These are phyloP conservation scores for Cromileptes altivelis DNA, from an alignment of 2,113 vertebrate genomes.

Conservation along the genomic window DNA sequence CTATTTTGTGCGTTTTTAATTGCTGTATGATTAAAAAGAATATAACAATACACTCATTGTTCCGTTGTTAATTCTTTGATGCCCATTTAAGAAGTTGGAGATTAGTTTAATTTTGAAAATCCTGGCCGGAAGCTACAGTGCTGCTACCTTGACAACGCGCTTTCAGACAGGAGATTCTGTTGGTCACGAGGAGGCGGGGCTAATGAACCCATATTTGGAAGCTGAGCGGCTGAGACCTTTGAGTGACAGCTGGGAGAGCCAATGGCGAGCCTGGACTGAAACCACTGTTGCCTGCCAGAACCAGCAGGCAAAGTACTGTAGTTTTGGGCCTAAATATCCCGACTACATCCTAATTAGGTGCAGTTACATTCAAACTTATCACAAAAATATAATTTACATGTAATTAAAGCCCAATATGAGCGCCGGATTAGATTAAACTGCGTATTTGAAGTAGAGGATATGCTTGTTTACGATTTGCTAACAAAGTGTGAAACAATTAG, in stretches of 20 bases:
- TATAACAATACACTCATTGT: not conserved
- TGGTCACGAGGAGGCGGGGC: conserved; percentile 59
- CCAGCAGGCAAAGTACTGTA: conserved; percentile 71
- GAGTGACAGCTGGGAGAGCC: conserved; percentile 61
- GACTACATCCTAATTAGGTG: conserved; percentile 9
- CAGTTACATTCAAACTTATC: not conserved
- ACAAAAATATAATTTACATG: not conserved
- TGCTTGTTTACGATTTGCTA: conserved; percentile 65
- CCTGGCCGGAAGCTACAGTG: conserved; percentile 36
- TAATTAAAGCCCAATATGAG: not conserved
- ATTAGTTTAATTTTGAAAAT: conserved; percentile 56
- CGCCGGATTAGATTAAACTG: not conserved
- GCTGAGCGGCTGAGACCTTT: conserved; percentile 52
- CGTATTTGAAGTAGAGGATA: conserved; percentile 41
- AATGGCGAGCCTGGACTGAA: conserved; percentile 44
- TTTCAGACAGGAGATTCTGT: conserved; percentile 3
- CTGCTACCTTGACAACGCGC: conserved; percentile 1
- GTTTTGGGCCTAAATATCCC: conserved; percentile 68
- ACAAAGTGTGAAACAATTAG: conserved; percentile 51
- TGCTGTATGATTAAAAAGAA: not conserved
- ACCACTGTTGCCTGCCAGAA: conserved; percentile 74
- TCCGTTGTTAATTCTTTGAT: not conserved
- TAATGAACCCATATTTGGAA: conserved; percentile 50
- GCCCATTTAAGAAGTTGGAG: not conserved
- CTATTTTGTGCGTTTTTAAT: not conserved